These are phyloP conservation scores for Fratercula arctica DNA, from an alignment of 2,797 vertebrate species.

Conservation along the genomic window DNA sequence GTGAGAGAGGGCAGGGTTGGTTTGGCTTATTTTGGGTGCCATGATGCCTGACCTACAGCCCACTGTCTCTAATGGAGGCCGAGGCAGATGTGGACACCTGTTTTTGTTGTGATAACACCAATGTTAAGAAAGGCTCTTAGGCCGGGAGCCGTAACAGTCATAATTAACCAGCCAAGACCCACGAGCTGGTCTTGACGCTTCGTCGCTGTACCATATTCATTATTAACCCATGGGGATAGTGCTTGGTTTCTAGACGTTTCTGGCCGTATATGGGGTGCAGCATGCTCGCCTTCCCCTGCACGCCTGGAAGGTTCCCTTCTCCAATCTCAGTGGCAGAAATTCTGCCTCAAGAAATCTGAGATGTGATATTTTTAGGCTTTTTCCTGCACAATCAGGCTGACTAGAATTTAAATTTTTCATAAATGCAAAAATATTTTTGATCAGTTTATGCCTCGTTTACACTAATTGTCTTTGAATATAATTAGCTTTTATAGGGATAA, in stretches of 20 bases:
- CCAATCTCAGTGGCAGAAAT: neutral
- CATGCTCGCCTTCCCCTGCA: neutral
- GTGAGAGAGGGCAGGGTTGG: neutral
- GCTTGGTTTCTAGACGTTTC: neutral
- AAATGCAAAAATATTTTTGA: slow-evolving; percentile 56
- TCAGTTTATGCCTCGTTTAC: slow-evolving; percentile 43
- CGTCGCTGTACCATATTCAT: rapidly evolving
- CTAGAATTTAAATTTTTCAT: slow-evolving; percentile 59
- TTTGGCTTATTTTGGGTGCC: neutral
- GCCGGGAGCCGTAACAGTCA: neutral
- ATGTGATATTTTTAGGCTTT: slow-evolving; percentile 31
- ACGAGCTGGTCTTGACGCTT: neutral
- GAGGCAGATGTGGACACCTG: neutral
- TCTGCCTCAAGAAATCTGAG: slow-evolving; percentile 50
- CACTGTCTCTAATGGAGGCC: neutral
- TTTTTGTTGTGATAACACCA: neutral
- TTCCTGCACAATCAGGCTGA: slow-evolving; percentile 40
- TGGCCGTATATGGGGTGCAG: neutral
- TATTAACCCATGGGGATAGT: neutral
- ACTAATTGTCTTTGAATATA: slow-evolving; percentile 45
- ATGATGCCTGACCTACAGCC: neutral
- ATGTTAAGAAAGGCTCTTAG: neutral
- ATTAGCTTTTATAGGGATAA: slow-evolving; percentile 58
- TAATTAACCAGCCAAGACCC: neutral
- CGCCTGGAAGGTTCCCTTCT: neutral